Percentiles rank a stretch among this genome's conserved stretches.
These are phyloP conservation scores for Ariopsis seemanni DNA, from an alignment of 2,113 vertebrate genomes.

Conservation along the genomic window DNA sequence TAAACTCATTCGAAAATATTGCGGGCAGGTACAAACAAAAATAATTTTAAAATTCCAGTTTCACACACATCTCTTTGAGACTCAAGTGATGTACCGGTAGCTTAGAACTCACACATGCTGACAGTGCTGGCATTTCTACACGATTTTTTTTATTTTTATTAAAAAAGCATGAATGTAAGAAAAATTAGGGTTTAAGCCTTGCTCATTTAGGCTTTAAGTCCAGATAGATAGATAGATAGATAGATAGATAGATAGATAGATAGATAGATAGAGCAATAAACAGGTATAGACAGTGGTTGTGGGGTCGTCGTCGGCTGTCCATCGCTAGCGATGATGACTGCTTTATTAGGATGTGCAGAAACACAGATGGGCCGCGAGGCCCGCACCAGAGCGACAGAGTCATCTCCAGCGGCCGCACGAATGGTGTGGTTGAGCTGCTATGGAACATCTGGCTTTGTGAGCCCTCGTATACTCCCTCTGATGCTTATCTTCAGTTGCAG, in stretches of 20 bases:
- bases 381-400: too few species aligned
- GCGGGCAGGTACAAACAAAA: background rate
- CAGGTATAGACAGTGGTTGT: too few species aligned
- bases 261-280: background rate
- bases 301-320: too few species aligned
- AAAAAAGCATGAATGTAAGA: background rate
- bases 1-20: background rate
- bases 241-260: too few species aligned
- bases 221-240: background rate
- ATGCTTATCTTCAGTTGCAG: too few species aligned
- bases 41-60: background rate
- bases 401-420: too few species aligned
- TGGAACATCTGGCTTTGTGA: too few species aligned
- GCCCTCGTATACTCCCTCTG: too few species aligned
- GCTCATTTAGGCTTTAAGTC: background rate
- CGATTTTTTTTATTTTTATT: background rate
- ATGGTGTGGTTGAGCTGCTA: too few species aligned
- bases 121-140: background rate
- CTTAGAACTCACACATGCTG: background rate
- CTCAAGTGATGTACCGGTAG: background rate
- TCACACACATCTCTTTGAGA: background rate
- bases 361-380: too few species aligned
- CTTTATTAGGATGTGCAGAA: too few species aligned
- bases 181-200: background rate
- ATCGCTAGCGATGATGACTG: too few species aligned